Conservation (phyloP, 2,797 vertebrate genomes). For the Clarias platycephalus region DNA sequence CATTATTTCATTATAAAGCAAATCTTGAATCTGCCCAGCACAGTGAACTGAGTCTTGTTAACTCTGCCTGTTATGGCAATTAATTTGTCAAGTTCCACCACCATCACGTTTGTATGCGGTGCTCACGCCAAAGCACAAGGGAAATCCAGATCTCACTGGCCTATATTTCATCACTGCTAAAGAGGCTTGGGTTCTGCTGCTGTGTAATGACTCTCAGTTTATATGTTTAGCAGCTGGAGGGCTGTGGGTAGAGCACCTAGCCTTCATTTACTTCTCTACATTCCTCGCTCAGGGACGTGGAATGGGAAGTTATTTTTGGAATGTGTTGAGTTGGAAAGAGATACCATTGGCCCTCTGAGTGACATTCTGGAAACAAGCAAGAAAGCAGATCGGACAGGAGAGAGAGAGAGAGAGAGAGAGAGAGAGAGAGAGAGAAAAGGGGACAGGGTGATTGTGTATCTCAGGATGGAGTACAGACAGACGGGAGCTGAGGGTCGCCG, state of each 20-base stretch:
- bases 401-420: neutral
- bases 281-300: conserved; percentile 31
- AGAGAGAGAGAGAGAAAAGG: conserved; percentile 1
- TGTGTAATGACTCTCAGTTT: conserved; percentile 53
- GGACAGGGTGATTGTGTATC: conserved; percentile 37
- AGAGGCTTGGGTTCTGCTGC: conserved; percentile 49
- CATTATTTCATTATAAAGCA: neutral
- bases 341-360: conserved; percentile 41
- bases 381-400: conserved; percentile 26
- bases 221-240: conserved; percentile 55
- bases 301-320: conserved; percentile 50
- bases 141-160: conserved; percentile 54
- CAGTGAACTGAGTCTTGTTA: neutral
- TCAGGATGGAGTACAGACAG: conserved; percentile 24
- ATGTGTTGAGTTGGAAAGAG: conserved; percentile 44
- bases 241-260: conserved; percentile 43
- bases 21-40: neutral
- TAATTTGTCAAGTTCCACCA: conserved; percentile 19
- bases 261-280: conserved; percentile 33
- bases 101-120: neutral
- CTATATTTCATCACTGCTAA: conserved; percentile 64
- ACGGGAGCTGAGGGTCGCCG: neutral
- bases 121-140: conserved; percentile 29
- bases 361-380: conserved; percentile 50
- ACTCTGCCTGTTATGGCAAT: neutral